Evolutionary conservation across 2,113 vertebrate species (phyloP).

Genomic region (Ceuthmochares aereus): DNA sequence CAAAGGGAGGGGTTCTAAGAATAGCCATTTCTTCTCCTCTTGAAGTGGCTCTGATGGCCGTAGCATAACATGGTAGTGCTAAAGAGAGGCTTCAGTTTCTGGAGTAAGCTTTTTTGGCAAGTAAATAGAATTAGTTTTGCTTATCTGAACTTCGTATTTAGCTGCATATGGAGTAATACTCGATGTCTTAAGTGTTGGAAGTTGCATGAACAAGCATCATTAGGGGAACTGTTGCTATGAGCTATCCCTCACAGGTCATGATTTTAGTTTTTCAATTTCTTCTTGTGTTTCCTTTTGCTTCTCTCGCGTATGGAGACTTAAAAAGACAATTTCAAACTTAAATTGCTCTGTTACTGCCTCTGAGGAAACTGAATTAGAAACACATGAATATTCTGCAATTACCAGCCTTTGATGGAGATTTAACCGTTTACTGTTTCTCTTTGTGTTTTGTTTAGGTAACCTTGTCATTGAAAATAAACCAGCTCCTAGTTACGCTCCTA

Average conservation of each 20-base stretch:
- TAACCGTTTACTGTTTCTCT: not conserved
- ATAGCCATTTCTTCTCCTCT: not conserved
- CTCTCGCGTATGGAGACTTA: rapidly evolving
- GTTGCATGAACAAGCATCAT: not conserved
- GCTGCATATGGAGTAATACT: not conserved
- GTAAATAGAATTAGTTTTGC: not conserved
- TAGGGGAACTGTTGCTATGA: not conserved
- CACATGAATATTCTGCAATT: not conserved
- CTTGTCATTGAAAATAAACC: constrained; percentile 94
- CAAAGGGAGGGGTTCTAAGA: not conserved
- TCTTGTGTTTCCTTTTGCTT: not conserved
- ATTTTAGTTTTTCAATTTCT: not conserved
- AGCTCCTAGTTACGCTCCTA: constrained; percentile 84
- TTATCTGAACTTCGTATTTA: not conserved
- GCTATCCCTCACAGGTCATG: not conserved
- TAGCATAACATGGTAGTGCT: not conserved
- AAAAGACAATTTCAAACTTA: not conserved
- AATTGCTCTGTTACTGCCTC: not conserved
- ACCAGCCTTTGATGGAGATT: not conserved
- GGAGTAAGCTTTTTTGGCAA: not conserved
- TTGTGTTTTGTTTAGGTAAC: constrained; percentile 82
- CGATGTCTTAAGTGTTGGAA: not conserved
- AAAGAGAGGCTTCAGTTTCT: not conserved
- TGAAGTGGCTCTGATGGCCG: not conserved
- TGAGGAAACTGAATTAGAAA: not conserved